phyloP scores from a whole-genome alignment of 2,797 vertebrate species.

The Chelidonichthys spinosus region DNA sequence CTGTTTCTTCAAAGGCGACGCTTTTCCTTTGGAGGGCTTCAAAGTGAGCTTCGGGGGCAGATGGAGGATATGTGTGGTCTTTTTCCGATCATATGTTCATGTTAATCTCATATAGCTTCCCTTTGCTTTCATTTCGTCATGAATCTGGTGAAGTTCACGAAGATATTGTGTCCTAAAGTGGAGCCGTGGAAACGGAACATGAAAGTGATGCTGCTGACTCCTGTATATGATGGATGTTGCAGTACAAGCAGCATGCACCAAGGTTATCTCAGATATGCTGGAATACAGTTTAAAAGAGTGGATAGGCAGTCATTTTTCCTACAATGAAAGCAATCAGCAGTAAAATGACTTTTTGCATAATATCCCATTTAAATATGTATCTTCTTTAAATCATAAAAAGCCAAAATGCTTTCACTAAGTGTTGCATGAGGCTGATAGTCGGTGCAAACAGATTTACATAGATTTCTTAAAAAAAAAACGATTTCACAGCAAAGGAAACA shows the following conservation, averaged over 20 bases:
- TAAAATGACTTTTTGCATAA: neutral
- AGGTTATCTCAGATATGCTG: neutral
- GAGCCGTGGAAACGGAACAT: neutral
- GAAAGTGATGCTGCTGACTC: neutral
- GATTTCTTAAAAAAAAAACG: neutral
- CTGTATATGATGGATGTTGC: neutral
- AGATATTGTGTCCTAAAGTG: conserved; percentile 16
- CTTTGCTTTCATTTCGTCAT: conserved; percentile 31
- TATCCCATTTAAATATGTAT: neutral
- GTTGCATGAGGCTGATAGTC: neutral
- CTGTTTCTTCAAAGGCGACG: conserved; percentile 67
- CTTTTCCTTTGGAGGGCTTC: conserved; percentile 59
- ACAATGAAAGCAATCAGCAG: neutral
- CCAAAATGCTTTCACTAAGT: neutral
- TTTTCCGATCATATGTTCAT: conserved; percentile 51
- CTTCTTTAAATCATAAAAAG: neutral
- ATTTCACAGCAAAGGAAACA: neutral
- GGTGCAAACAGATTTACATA: conserved; percentile 7
- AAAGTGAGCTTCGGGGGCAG: conserved; percentile 62
- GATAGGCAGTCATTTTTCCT: neutral
- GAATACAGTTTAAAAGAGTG: neutral
- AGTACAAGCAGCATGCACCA: neutral
- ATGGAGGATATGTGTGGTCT: conserved; percentile 64
- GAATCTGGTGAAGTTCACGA: conserved; percentile 31
- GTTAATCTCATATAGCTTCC: conserved; percentile 45